Base-by-base conservation (phyloP, 2,888 invertebrate genomes). In the Trissoscelio sp. region DNA sequence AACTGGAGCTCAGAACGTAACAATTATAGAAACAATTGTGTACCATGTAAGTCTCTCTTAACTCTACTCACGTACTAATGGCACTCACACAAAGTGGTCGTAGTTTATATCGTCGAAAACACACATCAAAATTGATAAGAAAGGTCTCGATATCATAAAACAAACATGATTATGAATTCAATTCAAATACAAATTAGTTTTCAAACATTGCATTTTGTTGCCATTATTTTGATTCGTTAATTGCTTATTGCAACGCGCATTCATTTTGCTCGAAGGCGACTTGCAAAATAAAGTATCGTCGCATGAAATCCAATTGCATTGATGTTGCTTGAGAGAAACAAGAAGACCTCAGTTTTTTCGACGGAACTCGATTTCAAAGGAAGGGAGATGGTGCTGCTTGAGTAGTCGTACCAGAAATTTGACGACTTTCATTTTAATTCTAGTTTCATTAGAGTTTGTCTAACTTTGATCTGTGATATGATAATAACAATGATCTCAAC, bases 1-100 rank as follows among this genome's bases (percentile, higher is more conserved):
- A 91, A 90, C 90, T 91, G 91, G 91, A 91, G 91, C 90, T 91
- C 90, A 91, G 89, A 91, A 90, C 90, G 88, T 91, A 91, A 90
- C 89, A 89, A 89, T 86, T 89, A 81, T 88, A 88, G 87, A 89
- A 89, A 91, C 89, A 89, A 89, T 91, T 90, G 46, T 88, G 87
- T 89, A 88, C 88, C 90, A 90, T 91, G 91, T 91, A 91, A 91
- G 91, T 91, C 83, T 85, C 81, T 86, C 85, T 86, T 89, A 84
- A 88, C 88, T 90, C 70, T 74, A 75, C 66, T 72, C 82, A 79
- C 88, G 85, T 87, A 88, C 86, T 88, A 87, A 86, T 88, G 86
- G 83, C 84, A 83, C 85, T 86, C 31, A 73, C 51, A 77, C 46
- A 73, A 4, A 37, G 24, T 62, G 34, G 48, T 31, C 37, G 18